These are phyloP conservation scores for Sabatieria punctata DNA, from an alignment of 2,888 invertebrate genomes.

Conservation along the genomic window DNA sequence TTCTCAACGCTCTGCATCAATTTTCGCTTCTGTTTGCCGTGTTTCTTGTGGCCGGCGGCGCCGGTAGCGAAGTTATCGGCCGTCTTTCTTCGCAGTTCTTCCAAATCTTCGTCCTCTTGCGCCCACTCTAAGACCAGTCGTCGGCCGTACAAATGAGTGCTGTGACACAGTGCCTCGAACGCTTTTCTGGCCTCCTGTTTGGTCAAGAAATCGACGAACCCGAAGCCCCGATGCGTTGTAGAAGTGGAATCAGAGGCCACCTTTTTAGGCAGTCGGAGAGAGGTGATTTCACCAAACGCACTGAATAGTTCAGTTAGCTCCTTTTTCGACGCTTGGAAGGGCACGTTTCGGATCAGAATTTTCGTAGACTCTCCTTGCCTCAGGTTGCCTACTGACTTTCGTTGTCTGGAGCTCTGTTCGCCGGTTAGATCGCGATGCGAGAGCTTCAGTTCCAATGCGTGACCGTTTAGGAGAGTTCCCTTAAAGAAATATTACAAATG, in stretches of 20 bases:
- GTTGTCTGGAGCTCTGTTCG: conserved; percentile 41
- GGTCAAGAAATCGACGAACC: conserved; percentile 76
- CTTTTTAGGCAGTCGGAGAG: conserved; percentile 74
- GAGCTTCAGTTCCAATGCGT: conserved; percentile 70
- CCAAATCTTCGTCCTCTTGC: conserved; percentile 50
- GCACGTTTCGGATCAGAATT: conserved; percentile 78
- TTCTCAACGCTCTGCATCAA: background rate
- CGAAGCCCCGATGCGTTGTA: conserved; percentile 68
- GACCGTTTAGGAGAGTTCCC: conserved; percentile 58
- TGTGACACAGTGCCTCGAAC: conserved; percentile 75
- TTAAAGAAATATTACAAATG: conserved; percentile 42
- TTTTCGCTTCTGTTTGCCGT: background rate
- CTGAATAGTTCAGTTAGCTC: conserved; percentile 41
- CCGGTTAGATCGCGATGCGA: conserved; percentile 48
- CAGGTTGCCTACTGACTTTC: conserved; percentile 17
- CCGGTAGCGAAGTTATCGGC: background rate
- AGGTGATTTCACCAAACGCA: conserved; percentile 79
- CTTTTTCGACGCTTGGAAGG: conserved; percentile 64
- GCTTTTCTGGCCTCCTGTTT: conserved; percentile 84
- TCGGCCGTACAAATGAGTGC: conserved; percentile 92
- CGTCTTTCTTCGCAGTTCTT: conserved; percentile 60
- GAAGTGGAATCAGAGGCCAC: conserved; percentile 45
- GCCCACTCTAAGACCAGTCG: conserved; percentile 92
- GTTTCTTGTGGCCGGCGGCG: background rate
- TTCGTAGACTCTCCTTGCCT: conserved; percentile 45